phyloP scores from a whole-genome alignment of 2,797 vertebrate species.

The Loriculus beryllinus region DNA sequence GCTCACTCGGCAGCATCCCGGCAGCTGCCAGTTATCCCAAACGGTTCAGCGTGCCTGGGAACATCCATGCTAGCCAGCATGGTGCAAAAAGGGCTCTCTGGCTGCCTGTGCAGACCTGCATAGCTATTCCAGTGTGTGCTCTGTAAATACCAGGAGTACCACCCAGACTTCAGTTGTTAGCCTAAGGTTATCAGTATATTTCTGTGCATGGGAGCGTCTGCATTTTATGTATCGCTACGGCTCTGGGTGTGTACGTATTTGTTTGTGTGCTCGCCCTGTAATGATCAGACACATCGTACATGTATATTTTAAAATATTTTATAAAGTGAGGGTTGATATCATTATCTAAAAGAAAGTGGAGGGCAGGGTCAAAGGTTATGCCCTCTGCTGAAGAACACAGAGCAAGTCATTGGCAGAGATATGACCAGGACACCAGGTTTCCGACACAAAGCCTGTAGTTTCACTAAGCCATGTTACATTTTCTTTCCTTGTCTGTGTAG shows the following conservation, averaged over 20 bases:
- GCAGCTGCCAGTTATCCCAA: not conserved
- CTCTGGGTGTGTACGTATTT: not conserved
- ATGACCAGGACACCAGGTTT: fast-evolving
- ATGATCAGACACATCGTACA: not conserved
- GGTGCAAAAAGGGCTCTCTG: not conserved
- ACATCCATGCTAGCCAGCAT: fast-evolving
- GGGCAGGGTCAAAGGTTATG: not conserved
- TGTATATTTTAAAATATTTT: not conserved
- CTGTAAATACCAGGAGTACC: not conserved
- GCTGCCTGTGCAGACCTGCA: constrained; percentile 23
- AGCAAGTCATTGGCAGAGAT: not conserved
- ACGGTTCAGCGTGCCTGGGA: not conserved
- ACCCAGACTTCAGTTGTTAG: constrained; percentile 22
- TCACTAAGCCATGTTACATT: not conserved
- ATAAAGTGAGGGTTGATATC: not conserved
- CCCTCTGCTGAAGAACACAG: not conserved
- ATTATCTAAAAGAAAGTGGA: not conserved
- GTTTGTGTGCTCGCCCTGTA: constrained; percentile 11
- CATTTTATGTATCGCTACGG: not conserved
- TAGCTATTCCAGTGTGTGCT: not conserved
- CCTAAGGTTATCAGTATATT: constrained; percentile 31
- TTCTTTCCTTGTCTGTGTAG: not conserved
- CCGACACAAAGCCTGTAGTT: not conserved
- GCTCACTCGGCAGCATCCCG: not conserved
- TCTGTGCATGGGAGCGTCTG: constrained; percentile 45